phyloP scores from a whole-genome alignment of 2,888 invertebrate species.

The Cryptophagus acutangulus region DNA sequence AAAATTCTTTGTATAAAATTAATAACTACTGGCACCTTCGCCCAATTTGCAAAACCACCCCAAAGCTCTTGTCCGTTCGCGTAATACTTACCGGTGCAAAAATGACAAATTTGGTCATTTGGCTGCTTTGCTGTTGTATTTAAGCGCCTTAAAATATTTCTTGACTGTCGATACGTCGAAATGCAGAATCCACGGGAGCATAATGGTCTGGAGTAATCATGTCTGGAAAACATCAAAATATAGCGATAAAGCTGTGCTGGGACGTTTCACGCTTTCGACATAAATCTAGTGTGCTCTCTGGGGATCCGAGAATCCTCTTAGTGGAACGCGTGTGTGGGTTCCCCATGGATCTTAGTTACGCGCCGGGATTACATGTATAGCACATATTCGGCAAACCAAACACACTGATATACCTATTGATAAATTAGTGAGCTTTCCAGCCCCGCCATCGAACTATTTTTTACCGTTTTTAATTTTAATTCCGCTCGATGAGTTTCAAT shows the following conservation, averaged over 20 bases:
- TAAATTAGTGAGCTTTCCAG: constrained; percentile 32
- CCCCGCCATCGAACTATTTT: constrained; percentile 22
- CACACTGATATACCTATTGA: constrained; percentile 30
- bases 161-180: no score
- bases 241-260: constrained; percentile 43
- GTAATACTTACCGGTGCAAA: no score
- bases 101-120: no score
- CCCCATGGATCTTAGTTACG: constrained; percentile 40
- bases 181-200: constrained; percentile 25
- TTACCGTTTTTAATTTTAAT: constrained; percentile 3
- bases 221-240: constrained; percentile 42
- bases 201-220: constrained; percentile 32
- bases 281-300: constrained; percentile 43
- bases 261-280: constrained; percentile 44
- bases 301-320: constrained; percentile 44
- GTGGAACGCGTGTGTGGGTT: constrained; percentile 39
- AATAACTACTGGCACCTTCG: no score
- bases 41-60: no score
- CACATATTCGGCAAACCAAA: constrained; percentile 27
- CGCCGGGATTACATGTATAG: constrained; percentile 34
- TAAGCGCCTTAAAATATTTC: no score
- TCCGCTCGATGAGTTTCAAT: background rate
- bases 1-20: no score
- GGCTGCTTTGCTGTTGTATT: no score
- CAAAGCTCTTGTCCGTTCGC: no score